These are phyloP conservation scores for Oryzaephilus surinamensis DNA, from an alignment of 1,140 invertebrate species.

Conservation along the genomic window DNA sequence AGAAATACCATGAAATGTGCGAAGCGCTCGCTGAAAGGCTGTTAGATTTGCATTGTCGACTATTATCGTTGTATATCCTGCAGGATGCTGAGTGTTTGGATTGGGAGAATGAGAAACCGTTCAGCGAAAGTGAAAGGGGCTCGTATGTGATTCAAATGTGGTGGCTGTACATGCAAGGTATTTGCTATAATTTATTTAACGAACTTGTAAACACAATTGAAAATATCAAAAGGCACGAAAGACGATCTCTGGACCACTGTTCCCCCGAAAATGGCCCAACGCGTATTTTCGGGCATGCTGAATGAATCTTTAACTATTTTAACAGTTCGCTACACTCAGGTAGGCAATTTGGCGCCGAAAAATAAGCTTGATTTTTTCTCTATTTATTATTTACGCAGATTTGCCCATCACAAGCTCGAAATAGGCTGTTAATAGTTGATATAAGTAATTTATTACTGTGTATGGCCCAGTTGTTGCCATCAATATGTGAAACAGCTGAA, in stretches of 20 bases:
- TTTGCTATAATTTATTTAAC: no score
- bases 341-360: conserved; percentile 24
- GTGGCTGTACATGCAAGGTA: conserved; percentile 76
- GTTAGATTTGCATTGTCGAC: conserved; percentile 62
- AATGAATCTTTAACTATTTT: conserved; percentile 70
- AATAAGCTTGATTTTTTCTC: conserved; percentile 1
- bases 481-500: conserved; percentile 48
- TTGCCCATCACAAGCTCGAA: conserved; percentile 45
- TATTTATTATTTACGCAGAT: neutral
- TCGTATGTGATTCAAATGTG: conserved; percentile 74
- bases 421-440: conserved; percentile 54
- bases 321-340: conserved; percentile 60
- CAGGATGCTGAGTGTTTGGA: conserved; percentile 64
- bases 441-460: conserved; percentile 64
- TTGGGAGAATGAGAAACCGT: conserved; percentile 50
- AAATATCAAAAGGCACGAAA: conserved; percentile 44
- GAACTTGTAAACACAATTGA: neutral
- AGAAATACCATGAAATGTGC: conserved; percentile 66
- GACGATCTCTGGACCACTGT: conserved; percentile 70
- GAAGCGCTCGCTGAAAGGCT: conserved; percentile 69
- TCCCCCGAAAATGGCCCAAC: conserved; percentile 68
- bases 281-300: conserved; percentile 66
- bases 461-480: conserved; percentile 53
- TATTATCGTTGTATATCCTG: conserved; percentile 63
- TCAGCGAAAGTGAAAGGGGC: conserved; percentile 57